Evolutionary conservation across 2,797 vertebrate genomes (phyloP), one percentile per base, ranked within the genome.

Genomic region (Champsocephalus esox): DNA sequence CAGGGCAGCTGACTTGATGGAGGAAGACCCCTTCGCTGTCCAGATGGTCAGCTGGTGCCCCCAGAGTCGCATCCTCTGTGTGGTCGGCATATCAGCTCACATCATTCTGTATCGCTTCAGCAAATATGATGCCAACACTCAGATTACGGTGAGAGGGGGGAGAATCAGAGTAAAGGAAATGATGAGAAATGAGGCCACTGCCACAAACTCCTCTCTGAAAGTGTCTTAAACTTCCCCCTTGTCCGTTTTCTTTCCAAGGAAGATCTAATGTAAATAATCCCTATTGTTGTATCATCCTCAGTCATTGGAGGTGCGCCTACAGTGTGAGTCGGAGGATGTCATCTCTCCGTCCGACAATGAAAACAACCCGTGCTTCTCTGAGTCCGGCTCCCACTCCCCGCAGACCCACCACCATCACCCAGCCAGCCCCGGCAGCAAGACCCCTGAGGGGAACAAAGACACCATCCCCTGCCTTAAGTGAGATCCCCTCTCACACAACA

Each of bases 21-120:
- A 99, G 74, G 98, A 99, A 78, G 98, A 99, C 84, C 98, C 98
- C 9, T 99, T 96, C 75, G 98, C 98, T 3, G 81, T 99, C 79
- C 98, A 99, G 83, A 97, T 98, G 97, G 96, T 99, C 92, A 96
- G 93, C 87, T 99, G 98, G 98, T 99, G 98, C 80, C 98, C 97
- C 14, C 96, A 98, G 70, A 99, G 98, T 87, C 95, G 98, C 64
- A 93, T 99, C 91, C 96, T 99, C 88, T 99, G 98, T 86, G 96
- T 99, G 63, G 97, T 97, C 5, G 97, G 97, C 89, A 97, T 97
- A 87, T 97, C 97, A 9, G 96, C 97, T 1, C 97, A 99, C 88
- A 96, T 98, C 83, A 95, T 99, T 77, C 87, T 99, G 85, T 99
- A 98, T 90, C 96, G 94, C 88, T 99, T 99, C 93, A 99, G 97